Conservation (phyloP, 2,888 invertebrate species). For the Coremacera marginata region DNA sequence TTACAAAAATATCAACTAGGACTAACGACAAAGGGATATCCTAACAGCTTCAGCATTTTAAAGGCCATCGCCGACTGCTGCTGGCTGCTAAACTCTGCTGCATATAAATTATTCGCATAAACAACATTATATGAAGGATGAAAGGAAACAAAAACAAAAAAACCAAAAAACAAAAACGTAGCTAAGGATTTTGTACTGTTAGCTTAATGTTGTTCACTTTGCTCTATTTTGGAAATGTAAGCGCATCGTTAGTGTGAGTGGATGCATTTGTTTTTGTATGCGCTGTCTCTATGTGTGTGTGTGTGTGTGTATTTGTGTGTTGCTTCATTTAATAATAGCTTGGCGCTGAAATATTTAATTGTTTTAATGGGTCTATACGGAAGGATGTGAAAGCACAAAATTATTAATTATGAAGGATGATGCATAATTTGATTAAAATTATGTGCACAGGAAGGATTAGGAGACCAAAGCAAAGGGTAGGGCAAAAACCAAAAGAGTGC, state of each 20-base stretch:
- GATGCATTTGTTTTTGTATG: neutral
- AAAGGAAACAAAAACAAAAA: neutral
- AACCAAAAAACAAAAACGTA: neutral
- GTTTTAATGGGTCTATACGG: conserved; percentile 14
- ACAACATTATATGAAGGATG: conserved; percentile 1
- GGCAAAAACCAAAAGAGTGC: neutral
- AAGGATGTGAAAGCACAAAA: conserved; percentile 9
- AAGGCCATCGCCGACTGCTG: neutral
- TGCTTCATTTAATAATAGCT: conserved; percentile 16
- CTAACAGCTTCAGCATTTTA: too few species aligned
- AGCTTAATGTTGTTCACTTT: neutral
- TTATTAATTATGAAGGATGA: conserved; percentile 26
- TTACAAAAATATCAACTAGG: too few species aligned
- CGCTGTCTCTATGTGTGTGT: too few species aligned
- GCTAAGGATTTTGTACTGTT: neutral
- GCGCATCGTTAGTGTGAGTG: neutral
- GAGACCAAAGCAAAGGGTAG: neutral
- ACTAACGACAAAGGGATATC: too few species aligned
- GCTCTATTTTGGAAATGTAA: neutral
- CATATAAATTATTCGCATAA: conserved; percentile 8
- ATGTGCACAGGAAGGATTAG: neutral
- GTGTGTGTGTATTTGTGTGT: neutral
- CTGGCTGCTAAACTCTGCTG: neutral
- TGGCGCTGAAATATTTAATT: conserved; percentile 19
- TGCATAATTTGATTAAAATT: conserved; percentile 14